Base-by-base conservation (phyloP, 2,113 vertebrate genomes). In the Clinocottus analis region DNA sequence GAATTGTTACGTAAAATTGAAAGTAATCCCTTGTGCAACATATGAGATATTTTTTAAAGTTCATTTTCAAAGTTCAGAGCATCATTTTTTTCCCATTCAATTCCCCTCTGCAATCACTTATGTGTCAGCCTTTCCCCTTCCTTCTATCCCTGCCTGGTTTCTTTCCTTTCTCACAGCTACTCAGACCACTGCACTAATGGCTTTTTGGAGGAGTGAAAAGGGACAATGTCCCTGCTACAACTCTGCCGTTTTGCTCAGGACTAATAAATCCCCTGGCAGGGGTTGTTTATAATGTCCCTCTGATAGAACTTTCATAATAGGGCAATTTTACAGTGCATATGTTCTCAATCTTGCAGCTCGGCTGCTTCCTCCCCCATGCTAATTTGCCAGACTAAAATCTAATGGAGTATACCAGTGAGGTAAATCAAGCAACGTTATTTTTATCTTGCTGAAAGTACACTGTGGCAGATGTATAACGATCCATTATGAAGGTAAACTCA, bases 381-480 rank as follows among this genome's bases (percentile, higher is more conserved):
- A 92, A 93, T 93, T 93, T 85, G 31, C 79, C 79, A 84, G 88
- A 86, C 86, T 88, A 86, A 90, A 90, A 94, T 94, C 81, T 90
- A 92, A 93, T 91, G 91, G 88, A 84, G 88, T 90, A 86, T 84
- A 87, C 86, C 85, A 90, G 81, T 56, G 90, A 93, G 62, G 87
- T 93, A 92, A 94, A 93, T 93, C 92, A 94, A 83, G 87, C 84
- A 66, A 77, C 69, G 78, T 87, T 91, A 91, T 90, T 85, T 60
- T 88, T 87, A 90, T 87, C 88, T 90, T 43, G 31, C 83, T 66
- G 80, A 89, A 76, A 91, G 90, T 85, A 85, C 70, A 82, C 86
- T 51, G 79, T 91, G 90, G 84, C 91, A 93, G 91, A 92, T 93
- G 90, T 87, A 93, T 92, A 94, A 93, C 81, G 87, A 93, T 89